Evolutionary conservation across 2,888 invertebrate genomes (phyloP).

Genomic region (Pharmacophagus antenor): DNA sequence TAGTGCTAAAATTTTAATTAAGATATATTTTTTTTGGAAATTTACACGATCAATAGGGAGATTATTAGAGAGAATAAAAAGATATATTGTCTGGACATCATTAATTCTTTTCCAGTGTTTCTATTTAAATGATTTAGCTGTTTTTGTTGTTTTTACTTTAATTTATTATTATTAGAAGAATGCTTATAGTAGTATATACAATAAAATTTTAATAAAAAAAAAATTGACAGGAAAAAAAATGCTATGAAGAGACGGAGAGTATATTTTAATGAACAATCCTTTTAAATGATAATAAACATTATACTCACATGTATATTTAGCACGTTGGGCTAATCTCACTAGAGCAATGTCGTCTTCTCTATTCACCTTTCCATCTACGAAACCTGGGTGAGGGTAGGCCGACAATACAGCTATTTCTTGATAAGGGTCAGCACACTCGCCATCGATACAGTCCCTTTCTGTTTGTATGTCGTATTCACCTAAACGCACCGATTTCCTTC

Average conservation of each 20-base stretch:
- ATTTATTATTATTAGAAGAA: background rate
- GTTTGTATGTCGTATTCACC: conserved; percentile 85
- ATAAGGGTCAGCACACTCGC: conserved; percentile 83
- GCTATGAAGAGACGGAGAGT: too few species aligned
- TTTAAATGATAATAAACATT: too few species aligned
- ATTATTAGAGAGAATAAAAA: too few species aligned
- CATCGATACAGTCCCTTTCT: conserved; percentile 80
- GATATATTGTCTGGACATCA: too few species aligned
- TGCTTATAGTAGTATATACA: background rate
- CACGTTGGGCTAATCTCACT: conserved; percentile 66
- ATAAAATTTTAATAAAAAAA: too few species aligned
- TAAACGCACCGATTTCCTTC: conserved; percentile 79
- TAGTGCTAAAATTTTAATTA: too few species aligned
- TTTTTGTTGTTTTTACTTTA: background rate
- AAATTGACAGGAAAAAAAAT: too few species aligned
- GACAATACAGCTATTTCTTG: conserved; percentile 83
- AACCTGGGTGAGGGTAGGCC: conserved; percentile 84
- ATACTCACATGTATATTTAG: conserved; percentile 65
- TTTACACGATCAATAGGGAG: too few species aligned
- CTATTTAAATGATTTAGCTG: too few species aligned
- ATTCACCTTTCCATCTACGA: conserved; percentile 69
- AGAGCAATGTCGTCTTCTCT: conserved; percentile 82
- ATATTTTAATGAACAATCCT: too few species aligned
- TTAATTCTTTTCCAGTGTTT: too few species aligned
- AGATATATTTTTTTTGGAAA: too few species aligned